A percentile compares a stretch with the other conserved stretches of the same genome.
phyloP scores from a whole-genome alignment of 2,888 invertebrate genomes.

The Holacanthella duospinosa region DNA sequence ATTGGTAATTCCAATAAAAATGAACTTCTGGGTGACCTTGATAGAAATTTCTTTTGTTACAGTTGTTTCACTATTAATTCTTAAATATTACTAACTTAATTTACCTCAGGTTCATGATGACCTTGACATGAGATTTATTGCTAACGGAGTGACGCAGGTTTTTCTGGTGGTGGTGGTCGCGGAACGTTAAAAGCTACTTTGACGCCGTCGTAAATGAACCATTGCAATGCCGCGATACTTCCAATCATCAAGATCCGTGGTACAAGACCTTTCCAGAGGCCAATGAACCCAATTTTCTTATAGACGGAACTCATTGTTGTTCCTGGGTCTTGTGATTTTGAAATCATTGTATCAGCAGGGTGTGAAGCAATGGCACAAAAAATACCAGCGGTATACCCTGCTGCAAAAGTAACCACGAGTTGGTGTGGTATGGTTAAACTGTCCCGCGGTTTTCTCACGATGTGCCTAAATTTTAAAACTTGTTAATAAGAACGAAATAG shows the following conservation, averaged over 20 bases:
- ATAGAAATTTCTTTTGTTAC: no score
- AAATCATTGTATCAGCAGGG: conserved; percentile 93
- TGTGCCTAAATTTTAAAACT: conserved; percentile 45
- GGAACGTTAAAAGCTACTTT: conserved; percentile 77
- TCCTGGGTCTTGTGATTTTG: conserved; percentile 58
- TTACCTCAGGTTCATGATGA: no score
- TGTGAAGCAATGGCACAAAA: no score
- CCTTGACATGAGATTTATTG: no score
- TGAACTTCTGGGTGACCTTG: no score
- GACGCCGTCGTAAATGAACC: conserved; percentile 84
- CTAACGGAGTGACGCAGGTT: conserved; percentile 64
- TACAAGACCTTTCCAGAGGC: conserved; percentile 70
- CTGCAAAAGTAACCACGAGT: conserved; percentile 85
- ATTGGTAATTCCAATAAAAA: no score
- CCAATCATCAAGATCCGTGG: conserved; percentile 88
- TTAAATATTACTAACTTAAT: no score
- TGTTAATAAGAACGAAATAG: background rate
- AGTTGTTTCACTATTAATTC: no score
- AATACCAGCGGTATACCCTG: conserved; percentile 94
- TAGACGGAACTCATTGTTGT: conserved; percentile 60
- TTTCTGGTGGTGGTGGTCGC: conserved; percentile 88
- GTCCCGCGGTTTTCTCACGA: conserved; percentile 86
- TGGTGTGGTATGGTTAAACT: conserved; percentile 87
- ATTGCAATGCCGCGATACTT: conserved; percentile 78
- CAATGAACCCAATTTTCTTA: conserved; percentile 59